These are phyloP conservation scores for Chaetops frenatus DNA, from an alignment of 2,113 vertebrate genomes.

Conservation along the genomic window DNA sequence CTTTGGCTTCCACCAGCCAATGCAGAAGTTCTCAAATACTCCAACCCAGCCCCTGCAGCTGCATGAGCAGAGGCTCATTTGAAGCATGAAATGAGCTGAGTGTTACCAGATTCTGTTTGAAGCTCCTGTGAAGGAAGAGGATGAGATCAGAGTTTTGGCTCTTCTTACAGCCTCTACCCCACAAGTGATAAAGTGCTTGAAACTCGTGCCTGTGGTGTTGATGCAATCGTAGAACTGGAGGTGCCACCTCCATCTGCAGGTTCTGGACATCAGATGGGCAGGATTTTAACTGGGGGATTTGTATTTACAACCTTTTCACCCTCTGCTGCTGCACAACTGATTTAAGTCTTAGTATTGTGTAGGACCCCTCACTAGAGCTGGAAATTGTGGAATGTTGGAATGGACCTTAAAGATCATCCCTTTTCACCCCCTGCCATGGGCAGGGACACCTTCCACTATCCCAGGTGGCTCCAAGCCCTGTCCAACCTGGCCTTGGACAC, in stretches of 20 bases:
- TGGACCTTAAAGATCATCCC: too few species aligned
- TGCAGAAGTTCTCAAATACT: neutral
- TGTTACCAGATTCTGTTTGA: neutral
- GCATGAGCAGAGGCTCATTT: neutral
- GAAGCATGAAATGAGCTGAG: neutral
- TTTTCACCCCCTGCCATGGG: neutral
- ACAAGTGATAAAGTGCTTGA: neutral
- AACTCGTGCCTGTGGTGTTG: rapidly evolving
- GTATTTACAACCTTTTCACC: neutral
- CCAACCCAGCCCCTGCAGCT: neutral
- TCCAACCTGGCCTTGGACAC: neutral
- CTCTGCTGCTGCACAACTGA: neutral
- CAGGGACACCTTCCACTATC: neutral
- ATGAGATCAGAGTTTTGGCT: neutral
- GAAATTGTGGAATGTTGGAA: neutral
- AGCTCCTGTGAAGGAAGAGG: neutral
- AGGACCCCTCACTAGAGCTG: rapidly evolving
- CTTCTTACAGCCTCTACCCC: neutral
- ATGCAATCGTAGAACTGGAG: neutral
- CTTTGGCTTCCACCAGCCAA: neutral
- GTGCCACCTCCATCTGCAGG: neutral
- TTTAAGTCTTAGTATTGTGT: rapidly evolving
- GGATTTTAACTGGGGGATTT: neutral
- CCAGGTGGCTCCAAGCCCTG: rapidly evolving
- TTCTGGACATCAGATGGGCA: neutral